These are phyloP conservation scores for Aquatica leii DNA, from an alignment of 2,888 invertebrate genomes.

Conservation along the genomic window DNA sequence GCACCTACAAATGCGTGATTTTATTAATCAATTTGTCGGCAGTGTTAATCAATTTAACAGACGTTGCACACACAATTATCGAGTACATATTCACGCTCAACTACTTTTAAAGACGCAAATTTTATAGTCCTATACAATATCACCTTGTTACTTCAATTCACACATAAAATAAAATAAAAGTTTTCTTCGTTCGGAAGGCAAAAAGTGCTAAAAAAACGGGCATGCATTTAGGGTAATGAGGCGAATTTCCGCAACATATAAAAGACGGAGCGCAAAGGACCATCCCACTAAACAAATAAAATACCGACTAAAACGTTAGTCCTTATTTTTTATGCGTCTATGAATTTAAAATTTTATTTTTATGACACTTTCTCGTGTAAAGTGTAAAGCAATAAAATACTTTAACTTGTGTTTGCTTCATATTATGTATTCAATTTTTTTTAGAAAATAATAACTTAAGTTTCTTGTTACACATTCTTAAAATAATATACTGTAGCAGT, in stretches of 20 bases:
- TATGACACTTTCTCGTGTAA: constrained; percentile 29
- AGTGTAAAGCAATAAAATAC: constrained; percentile 24
- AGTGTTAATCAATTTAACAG: no score
- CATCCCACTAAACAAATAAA: constrained; percentile 32
- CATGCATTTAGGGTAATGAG: constrained; percentile 35
- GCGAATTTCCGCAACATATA: constrained; percentile 35
- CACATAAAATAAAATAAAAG: constrained; percentile 28
- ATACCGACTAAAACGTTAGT: constrained; percentile 34
- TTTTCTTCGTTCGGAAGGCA: constrained; percentile 21
- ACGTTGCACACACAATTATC: no score
- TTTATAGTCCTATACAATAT: no score
- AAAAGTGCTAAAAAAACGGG: constrained; percentile 30
- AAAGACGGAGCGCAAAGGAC: constrained; percentile 33
- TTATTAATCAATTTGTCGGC: no score
- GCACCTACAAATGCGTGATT: no score
- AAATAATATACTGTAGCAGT: not conserved
- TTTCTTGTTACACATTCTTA: constrained; percentile 1
- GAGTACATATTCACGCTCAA: no score
- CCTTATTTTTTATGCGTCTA: constrained; percentile 35
- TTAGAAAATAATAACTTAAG: constrained; percentile 2
- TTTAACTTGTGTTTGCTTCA: constrained; percentile 20
- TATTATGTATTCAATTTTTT: not conserved
- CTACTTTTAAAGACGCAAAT: no score
- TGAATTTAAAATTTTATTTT: constrained; percentile 36
- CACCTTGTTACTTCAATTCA: constrained; percentile 20